These are phyloP conservation scores for Ceuthmochares aereus DNA, from an alignment of 2,113 vertebrate species.

Conservation along the genomic window DNA sequence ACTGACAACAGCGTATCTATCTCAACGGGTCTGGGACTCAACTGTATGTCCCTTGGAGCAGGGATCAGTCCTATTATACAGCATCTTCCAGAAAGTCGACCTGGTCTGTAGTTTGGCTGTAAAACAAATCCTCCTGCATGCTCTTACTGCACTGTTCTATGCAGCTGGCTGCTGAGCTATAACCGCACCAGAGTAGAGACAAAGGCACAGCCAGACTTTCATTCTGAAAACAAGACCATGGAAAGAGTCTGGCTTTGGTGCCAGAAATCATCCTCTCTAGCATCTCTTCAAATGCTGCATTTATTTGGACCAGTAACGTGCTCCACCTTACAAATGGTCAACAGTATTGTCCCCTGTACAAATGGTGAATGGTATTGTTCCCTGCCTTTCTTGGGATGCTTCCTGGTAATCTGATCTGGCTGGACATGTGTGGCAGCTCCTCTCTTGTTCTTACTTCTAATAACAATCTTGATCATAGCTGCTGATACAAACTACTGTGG, in stretches of 20 bases:
- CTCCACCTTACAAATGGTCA: background rate
- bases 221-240: fast-evolving
- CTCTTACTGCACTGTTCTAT: background rate
- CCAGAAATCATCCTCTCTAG: background rate
- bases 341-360: too few relatives aligned
- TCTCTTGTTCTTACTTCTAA: background rate
- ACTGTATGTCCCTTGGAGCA: background rate
- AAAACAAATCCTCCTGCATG: background rate
- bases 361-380: background rate
- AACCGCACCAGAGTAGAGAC: background rate
- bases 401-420: background rate
- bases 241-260: background rate
- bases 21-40: background rate
- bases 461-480: background rate
- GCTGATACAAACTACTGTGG: background rate
- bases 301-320: fast-evolving
- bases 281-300: background rate
- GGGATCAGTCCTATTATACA: background rate
- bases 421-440: background rate
- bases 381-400: background rate
- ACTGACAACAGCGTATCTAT: background rate
- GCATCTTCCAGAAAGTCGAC: background rate
- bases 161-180: background rate
- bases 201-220: background rate
- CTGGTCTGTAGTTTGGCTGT: background rate